Conservation (phyloP, 2,888 invertebrate species). For the Chaitophorus viminalis region DNA sequence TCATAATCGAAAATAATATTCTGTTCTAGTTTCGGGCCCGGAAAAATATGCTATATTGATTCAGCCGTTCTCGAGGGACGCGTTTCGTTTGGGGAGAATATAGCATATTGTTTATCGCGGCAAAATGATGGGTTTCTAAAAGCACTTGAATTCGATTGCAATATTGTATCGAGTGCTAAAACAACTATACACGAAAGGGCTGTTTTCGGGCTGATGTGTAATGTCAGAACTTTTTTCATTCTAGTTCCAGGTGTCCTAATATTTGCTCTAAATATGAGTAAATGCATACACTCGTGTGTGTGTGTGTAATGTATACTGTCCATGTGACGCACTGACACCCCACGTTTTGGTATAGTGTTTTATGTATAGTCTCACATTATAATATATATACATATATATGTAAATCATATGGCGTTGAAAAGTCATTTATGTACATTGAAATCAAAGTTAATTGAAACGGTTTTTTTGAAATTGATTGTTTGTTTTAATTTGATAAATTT, state of each 20-base stretch:
- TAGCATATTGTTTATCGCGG: conserved; percentile 40
- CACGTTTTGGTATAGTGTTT: background rate
- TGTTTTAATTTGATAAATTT: no score
- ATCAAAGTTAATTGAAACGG: no score
- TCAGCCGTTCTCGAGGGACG: conserved; percentile 48
- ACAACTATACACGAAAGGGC: conserved; percentile 43
- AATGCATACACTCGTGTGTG: background rate
- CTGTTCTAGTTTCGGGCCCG: background rate
- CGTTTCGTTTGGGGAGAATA: conserved; percentile 26
- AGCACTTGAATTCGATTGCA: conserved; percentile 50
- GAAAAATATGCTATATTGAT: conserved; percentile 42
- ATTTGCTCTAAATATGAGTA: conserved; percentile 53
- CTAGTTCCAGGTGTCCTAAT: conserved; percentile 56
- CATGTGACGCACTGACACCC: background rate
- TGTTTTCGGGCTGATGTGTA: conserved; percentile 10
- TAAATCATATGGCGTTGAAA: no score
- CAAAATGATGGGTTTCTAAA: conserved; percentile 48
- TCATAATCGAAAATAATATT: background rate
- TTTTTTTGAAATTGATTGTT: no score
- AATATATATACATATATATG: background rate
- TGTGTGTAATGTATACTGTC: background rate
- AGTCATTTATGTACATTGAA: no score
- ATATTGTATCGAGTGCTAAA: conserved; percentile 57
- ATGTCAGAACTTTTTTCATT: conserved; percentile 52
- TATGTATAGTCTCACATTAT: background rate